Conservation (phyloP, 2,888 invertebrate genomes). For the Conchocele bisecta region DNA sequence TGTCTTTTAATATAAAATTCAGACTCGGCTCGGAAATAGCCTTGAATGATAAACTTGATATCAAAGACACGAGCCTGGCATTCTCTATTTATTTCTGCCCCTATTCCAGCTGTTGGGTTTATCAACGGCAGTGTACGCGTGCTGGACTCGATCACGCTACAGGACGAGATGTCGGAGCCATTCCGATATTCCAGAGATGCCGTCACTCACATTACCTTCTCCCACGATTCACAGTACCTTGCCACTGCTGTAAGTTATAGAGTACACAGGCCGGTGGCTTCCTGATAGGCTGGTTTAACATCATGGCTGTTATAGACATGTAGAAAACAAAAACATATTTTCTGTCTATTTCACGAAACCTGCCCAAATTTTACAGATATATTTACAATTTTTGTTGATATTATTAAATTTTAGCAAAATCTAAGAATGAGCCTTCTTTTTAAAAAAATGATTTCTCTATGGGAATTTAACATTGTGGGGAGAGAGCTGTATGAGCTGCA, state of each 20-base stretch:
- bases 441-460: no score
- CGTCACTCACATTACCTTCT: slow-evolving; percentile 81
- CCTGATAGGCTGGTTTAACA: background rate
- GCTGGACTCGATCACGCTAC: slow-evolving; percentile 80
- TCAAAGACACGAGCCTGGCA: no score
- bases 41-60: no score
- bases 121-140: slow-evolving; percentile 79
- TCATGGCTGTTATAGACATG: background rate
- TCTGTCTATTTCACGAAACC: no score
- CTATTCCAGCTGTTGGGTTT: slow-evolving; percentile 78
- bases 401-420: background rate
- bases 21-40: no score
- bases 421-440: no score
- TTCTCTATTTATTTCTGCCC: background rate
- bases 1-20: no score
- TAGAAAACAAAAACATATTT: background rate
- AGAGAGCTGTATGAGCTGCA: no score
- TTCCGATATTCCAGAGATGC: slow-evolving; percentile 80
- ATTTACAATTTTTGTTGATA: background rate
- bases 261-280: background rate
- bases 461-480: no score
- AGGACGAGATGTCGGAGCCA: slow-evolving; percentile 77
- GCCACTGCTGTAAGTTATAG: slow-evolving; percentile 81
- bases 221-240: slow-evolving; percentile 79
- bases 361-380: no score